These are phyloP conservation scores for Amphipoea oculea DNA, from an alignment of 2,888 invertebrate species.

Conservation along the genomic window DNA sequence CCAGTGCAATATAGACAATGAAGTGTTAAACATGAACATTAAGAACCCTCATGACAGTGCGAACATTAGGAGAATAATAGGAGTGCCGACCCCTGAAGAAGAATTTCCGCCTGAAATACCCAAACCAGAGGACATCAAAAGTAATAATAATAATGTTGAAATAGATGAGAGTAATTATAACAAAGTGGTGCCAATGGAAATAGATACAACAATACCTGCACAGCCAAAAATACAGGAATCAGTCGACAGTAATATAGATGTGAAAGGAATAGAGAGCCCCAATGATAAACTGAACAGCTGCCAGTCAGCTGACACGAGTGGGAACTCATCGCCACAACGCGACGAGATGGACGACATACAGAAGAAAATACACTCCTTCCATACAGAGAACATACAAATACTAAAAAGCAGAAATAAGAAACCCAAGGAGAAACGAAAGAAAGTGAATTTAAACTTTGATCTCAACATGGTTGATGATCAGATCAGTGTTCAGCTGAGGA, in stretches of 20 bases:
- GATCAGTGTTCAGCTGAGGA: constrained; percentile 87
- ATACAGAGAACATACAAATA: constrained; percentile 91
- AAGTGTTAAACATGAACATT: constrained; percentile 83
- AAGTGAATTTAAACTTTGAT: constrained; percentile 89
- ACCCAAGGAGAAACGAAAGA: constrained; percentile 89
- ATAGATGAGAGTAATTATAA: constrained; percentile 82
- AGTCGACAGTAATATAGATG: constrained; percentile 75
- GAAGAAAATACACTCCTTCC: constrained; percentile 91
- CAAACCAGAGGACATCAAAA: constrained; percentile 78
- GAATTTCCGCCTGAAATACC: constrained; percentile 80
- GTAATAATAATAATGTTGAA: constrained; percentile 84
- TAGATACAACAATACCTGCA: constrained; percentile 82
- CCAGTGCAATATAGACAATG: constrained; percentile 84
- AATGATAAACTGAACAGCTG: constrained; percentile 83
- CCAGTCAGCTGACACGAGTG: constrained; percentile 87
- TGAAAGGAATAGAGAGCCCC: constrained; percentile 81
- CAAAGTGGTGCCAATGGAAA: constrained; percentile 87
- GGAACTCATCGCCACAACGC: constrained; percentile 87
- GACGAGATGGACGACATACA: constrained; percentile 92
- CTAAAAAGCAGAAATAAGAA: constrained; percentile 91
- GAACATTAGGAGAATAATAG: constrained; percentile 86
- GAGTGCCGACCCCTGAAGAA: constrained; percentile 85
- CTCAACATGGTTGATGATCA: constrained; percentile 89
- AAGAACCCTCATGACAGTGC: constrained; percentile 83
- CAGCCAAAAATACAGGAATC: constrained; percentile 83